Percentiles rank a stretch among this genome's conserved stretches.
phyloP scores from a whole-genome alignment of 2,113 vertebrate species.

The Grammomys surdaster region DNA sequence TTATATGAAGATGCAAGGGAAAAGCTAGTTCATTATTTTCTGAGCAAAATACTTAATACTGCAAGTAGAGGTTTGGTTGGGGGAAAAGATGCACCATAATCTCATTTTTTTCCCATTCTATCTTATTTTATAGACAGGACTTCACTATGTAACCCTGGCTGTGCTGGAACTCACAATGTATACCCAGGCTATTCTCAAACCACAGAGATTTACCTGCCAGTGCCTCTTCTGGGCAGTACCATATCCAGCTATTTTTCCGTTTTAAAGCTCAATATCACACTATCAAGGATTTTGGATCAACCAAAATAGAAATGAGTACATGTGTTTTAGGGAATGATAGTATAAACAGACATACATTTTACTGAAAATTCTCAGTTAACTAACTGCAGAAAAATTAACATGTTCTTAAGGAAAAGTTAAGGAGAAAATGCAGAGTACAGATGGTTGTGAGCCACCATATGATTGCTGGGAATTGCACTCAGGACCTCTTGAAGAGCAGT shows the following conservation, averaged over 20 bases:
- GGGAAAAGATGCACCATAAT: not conserved
- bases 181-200: not conserved
- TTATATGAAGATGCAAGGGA: not conserved
- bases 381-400: not conserved
- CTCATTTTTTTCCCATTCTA: not conserved
- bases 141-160: not conserved
- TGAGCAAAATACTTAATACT: not conserved
- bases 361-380: not conserved
- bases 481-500: no score
- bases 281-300: not conserved
- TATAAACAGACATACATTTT: conserved; percentile 7
- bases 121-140: not conserved
- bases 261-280: not conserved
- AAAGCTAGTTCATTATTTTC: not conserved
- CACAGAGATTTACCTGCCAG: not conserved
- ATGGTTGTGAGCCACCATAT: no score
- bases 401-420: conserved; percentile 37
- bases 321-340: not conserved
- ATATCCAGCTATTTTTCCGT: not conserved
- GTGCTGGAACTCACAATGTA: not conserved
- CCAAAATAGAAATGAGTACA: not conserved
- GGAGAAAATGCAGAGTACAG: not conserved
- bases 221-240: not conserved
- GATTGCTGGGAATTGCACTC: no score
- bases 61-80: not conserved